phyloP scores from a whole-genome alignment of 2,113 vertebrate species.

The Xenopus tropicalis region UCB_Xtro_10.0 CM004448.2:133737001-133737500 shows the following conservation, averaged over 20 bases:
- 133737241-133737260: conserved; percentile 28
- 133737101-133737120: too few relatives aligned
- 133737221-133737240: conserved; percentile 32
- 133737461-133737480: neutral
- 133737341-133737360: conserved; percentile 20
- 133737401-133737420: conserved; percentile 25
- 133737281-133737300: neutral
- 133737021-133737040: too few relatives aligned
- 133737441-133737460: neutral
- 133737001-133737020: too few relatives aligned
- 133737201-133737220: conserved; percentile 23
- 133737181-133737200: conserved; percentile 31
- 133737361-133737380: conserved; percentile 31
- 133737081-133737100: too few relatives aligned
- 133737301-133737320: conserved; percentile 16
- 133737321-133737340: conserved; percentile 27
- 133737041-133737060: too few relatives aligned
- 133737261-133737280: conserved; percentile 25
- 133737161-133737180: conserved; percentile 41
- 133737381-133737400: conserved; percentile 25
- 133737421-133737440: neutral
- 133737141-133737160: neutral
- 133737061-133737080: too few relatives aligned
- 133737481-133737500: neutral
- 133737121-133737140: too few relatives aligned